Evolutionary conservation across 2,113 vertebrate species (phyloP).

Genomic region (Cavia porcellus): DNA sequence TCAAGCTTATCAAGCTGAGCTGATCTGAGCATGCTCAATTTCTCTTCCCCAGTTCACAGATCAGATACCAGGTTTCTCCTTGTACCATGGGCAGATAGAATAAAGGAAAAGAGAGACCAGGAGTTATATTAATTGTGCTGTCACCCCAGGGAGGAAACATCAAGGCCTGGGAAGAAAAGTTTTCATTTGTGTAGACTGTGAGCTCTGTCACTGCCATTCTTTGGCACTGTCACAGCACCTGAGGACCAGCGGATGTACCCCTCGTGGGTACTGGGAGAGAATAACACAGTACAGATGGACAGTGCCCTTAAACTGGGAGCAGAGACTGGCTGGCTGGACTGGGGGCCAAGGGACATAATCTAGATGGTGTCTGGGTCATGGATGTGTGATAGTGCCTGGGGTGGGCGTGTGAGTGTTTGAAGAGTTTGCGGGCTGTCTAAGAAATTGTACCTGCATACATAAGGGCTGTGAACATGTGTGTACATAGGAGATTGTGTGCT

Average conservation of each 20-base stretch:
- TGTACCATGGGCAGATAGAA: not conserved
- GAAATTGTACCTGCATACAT: not conserved
- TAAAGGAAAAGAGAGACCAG: not conserved
- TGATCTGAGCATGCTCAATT: not conserved
- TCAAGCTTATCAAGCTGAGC: not conserved
- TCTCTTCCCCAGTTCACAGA: not conserved
- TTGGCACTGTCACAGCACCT: not conserved
- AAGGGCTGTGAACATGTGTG: fast-evolving
- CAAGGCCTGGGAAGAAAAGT: not conserved
- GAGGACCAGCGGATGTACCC: not conserved
- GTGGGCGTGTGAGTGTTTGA: not conserved
- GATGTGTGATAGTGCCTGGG: not conserved
- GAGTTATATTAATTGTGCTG: not conserved
- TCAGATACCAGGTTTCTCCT: not conserved
- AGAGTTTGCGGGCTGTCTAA: not conserved
- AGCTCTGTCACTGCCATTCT: not conserved
- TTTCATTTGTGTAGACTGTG: not conserved
- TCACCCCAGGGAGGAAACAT: not conserved
- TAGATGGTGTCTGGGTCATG: not conserved
- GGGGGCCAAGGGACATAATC: not conserved
- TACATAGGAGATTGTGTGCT: not conserved
- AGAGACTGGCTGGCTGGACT: not conserved
- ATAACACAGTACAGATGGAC: fast-evolving
- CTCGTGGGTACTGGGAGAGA: not conserved
- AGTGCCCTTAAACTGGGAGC: no score